These are phyloP conservation scores for Procambarus virginalis DNA, from an alignment of 1,140 invertebrate species.

Conservation along the genomic window DNA sequence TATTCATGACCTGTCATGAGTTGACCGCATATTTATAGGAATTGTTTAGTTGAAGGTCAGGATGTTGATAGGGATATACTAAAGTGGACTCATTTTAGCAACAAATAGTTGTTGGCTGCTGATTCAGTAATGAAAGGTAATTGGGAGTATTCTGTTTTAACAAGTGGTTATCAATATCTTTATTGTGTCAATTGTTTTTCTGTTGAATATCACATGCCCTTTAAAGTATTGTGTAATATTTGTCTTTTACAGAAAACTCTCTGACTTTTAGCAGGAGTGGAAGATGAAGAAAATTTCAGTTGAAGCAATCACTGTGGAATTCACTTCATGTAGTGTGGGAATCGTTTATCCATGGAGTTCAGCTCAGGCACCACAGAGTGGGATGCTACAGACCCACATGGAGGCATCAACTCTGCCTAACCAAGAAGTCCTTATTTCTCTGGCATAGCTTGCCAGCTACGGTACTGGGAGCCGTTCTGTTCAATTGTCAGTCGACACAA, in stretches of 20 bases:
- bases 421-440: too few relatives aligned
- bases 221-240: not conserved
- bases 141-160: not conserved
- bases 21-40: too few relatives aligned
- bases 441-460: too few relatives aligned
- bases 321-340: not conserved
- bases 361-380: not conserved
- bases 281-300: not conserved
- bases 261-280: constrained; percentile 3
- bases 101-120: too few relatives aligned
- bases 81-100: too few relatives aligned
- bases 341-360: not conserved
- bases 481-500: too few relatives aligned
- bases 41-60: too few relatives aligned
- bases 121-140: too few relatives aligned
- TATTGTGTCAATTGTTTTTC: not conserved
- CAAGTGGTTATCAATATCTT: not conserved
- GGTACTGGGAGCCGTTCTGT: too few relatives aligned
- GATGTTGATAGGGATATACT: too few relatives aligned
- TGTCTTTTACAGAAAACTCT: constrained; percentile 9
- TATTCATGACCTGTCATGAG: too few relatives aligned
- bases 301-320: not conserved
- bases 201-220: not conserved
- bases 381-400: not conserved
- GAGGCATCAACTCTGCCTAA: not conserved